Evolutionary conservation across 2,113 vertebrate species (phyloP).

Genomic region (Agapornis roseicollis): DNA sequence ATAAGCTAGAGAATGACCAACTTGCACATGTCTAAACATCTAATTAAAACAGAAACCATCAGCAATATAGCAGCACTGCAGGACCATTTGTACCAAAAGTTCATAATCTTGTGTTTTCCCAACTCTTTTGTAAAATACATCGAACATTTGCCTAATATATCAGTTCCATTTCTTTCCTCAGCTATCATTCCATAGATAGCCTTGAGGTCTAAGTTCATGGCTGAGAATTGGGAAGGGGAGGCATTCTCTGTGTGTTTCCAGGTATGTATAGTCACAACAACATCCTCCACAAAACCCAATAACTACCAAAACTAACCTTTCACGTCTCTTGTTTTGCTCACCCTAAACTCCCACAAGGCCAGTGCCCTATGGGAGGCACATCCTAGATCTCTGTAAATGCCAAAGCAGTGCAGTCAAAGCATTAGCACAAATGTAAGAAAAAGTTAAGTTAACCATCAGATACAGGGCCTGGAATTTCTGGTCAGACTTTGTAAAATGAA

Average conservation of each 20-base stretch:
- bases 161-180: background rate
- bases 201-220: background rate
- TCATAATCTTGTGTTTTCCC: background rate
- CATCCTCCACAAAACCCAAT: background rate
- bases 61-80: background rate
- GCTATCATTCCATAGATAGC: background rate
- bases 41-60: background rate
- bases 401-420: background rate
- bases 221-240: background rate
- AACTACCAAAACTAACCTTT: background rate
- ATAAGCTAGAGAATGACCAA: background rate
- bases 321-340: background rate
- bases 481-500: background rate
- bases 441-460: background rate
- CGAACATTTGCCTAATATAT: background rate
- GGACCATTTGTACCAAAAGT: background rate
- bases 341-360: background rate
- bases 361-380: background rate
- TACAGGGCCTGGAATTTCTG: background rate
- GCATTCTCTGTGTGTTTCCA: background rate
- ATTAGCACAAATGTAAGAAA: background rate
- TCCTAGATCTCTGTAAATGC: background rate
- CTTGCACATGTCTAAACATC: background rate
- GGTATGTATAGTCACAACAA: background rate
- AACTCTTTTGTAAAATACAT: background rate